Evolutionary conservation across 2,888 invertebrate species (phyloP).

Genomic region (Tenthredo amoena): DNA sequence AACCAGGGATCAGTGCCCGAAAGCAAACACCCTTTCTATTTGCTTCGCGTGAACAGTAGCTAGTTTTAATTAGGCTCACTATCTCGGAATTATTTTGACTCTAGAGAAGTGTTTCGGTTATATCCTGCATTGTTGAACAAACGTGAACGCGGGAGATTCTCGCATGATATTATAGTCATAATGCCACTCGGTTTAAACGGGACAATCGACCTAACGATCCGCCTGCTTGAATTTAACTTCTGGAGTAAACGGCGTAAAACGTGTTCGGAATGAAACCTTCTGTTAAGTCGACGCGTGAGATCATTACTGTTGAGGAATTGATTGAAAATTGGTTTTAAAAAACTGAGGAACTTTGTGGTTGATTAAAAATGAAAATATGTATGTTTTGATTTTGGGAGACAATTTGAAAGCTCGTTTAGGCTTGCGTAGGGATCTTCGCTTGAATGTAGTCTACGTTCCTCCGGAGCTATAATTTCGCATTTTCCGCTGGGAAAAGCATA

Average conservation of each 20-base stretch:
- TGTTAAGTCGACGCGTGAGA: background rate
- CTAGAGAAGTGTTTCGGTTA: slow-evolving; percentile 59
- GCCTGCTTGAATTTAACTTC: slow-evolving; percentile 47
- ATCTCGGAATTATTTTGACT: slow-evolving; percentile 58
- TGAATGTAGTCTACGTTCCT: slow-evolving; percentile 50
- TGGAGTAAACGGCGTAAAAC: slow-evolving; percentile 6
- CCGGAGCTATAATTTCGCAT: slow-evolving; percentile 58
- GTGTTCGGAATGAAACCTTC: background rate
- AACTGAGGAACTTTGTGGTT: background rate
- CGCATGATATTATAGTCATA: slow-evolving; percentile 53
- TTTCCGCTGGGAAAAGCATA: slow-evolving; percentile 56
- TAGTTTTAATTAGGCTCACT: slow-evolving; percentile 63
- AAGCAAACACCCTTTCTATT: slow-evolving; percentile 30
- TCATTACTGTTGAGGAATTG: background rate
- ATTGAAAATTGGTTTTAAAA: background rate
- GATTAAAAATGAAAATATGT: background rate
- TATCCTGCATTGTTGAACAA: slow-evolving; percentile 52
- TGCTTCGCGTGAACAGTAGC: slow-evolving; percentile 53
- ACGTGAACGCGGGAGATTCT: background rate
- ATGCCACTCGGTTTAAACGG: slow-evolving; percentile 43
- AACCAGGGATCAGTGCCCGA: slow-evolving; percentile 36
- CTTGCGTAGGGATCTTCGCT: background rate
- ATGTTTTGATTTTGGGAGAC: slow-evolving; percentile 5
- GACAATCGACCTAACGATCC: slow-evolving; percentile 26
- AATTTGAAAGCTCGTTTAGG: background rate